A percentile compares a stretch with the other conserved stretches of the same genome.
phyloP scores from a whole-genome alignment of 2,888 invertebrate genomes.

The Galeruca laticollis region DNA sequence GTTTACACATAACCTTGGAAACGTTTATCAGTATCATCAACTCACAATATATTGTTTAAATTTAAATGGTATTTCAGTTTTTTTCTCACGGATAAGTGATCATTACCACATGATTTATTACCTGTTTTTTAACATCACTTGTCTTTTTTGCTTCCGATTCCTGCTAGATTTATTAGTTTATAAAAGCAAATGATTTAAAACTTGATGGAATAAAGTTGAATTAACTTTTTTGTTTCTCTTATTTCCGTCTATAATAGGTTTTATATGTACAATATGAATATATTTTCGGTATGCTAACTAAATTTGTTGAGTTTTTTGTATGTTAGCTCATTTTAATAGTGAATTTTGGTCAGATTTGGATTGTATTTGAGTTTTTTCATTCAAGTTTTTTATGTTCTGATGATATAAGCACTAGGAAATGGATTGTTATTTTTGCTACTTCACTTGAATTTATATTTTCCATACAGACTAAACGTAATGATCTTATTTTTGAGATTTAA shows the following conservation, averaged over 20 bases:
- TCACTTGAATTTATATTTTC: too few species aligned
- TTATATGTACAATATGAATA: not conserved
- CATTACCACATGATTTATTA: slow-evolving; percentile 14
- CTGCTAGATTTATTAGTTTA: not conserved
- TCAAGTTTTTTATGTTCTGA: too few species aligned
- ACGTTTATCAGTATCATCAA: slow-evolving; percentile 18
- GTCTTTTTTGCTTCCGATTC: not conserved
- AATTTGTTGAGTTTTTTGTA: too few species aligned
- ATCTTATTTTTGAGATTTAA: too few species aligned
- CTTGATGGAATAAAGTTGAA: not conserved
- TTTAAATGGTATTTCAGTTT: slow-evolving; percentile 16
- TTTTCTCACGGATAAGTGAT: slow-evolving; percentile 1
- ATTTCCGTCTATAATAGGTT: not conserved
- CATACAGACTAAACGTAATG: too few species aligned
- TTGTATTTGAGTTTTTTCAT: too few species aligned
- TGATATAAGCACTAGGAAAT: too few species aligned
- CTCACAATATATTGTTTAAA: slow-evolving; percentile 14
- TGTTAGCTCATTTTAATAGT: too few species aligned
- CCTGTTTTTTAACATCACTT: not conserved
- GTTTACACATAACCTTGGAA: slow-evolving; percentile 19
- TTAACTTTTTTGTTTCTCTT: not conserved
- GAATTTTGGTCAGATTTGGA: too few species aligned
- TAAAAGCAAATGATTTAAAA: not conserved
- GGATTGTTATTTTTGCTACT: too few species aligned
- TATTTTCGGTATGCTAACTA: too few species aligned